A percentile compares a stretch with the other conserved stretches of the same genome.
These are phyloP conservation scores for Dromococcyx pavoninus DNA, from an alignment of 2,797 vertebrate genomes.

Conservation along the genomic window DNA sequence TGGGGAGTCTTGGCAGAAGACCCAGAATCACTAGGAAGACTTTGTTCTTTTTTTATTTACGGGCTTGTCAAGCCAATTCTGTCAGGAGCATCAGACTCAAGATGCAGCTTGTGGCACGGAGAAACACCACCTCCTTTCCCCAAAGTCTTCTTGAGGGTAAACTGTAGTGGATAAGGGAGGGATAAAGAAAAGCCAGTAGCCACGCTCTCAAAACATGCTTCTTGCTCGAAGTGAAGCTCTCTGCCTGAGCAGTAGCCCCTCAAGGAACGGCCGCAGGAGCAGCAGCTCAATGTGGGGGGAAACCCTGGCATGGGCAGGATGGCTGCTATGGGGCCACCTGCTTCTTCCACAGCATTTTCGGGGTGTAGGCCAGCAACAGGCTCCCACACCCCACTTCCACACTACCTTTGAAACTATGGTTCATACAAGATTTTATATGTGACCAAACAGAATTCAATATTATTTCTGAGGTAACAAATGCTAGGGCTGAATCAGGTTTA, in stretches of 20 bases:
- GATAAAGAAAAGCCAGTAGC: not conserved
- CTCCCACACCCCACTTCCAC: rapidly evolving
- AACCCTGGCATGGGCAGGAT: no score
- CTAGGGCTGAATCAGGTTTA: not conserved
- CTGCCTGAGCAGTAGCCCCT: rapidly evolving
- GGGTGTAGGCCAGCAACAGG: not conserved
- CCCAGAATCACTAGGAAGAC: not conserved
- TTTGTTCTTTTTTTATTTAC: not conserved
- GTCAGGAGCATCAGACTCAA: not conserved
- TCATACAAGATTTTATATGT: rapidly evolving
- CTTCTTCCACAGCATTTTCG: rapidly evolving
- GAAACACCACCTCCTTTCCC: not conserved
- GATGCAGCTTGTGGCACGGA: not conserved
- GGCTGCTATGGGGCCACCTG: not conserved
- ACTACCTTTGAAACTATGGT: not conserved
- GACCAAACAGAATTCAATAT: rapidly evolving
- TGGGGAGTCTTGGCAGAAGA: not conserved
- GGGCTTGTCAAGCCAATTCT: not conserved
- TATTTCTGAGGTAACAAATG: not conserved
- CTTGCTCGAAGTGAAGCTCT: not conserved
- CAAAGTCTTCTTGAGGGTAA: not conserved
- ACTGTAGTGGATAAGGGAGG: not conserved
- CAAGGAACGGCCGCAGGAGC: not conserved
- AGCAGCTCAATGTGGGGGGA: not conserved
- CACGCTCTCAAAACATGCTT: not conserved